Percentiles rank a stretch among this genome's conserved stretches.
Evolutionary conservation across 1,140 invertebrate species (phyloP).

Genomic region (Holcopasites calliopsidis): DNA sequence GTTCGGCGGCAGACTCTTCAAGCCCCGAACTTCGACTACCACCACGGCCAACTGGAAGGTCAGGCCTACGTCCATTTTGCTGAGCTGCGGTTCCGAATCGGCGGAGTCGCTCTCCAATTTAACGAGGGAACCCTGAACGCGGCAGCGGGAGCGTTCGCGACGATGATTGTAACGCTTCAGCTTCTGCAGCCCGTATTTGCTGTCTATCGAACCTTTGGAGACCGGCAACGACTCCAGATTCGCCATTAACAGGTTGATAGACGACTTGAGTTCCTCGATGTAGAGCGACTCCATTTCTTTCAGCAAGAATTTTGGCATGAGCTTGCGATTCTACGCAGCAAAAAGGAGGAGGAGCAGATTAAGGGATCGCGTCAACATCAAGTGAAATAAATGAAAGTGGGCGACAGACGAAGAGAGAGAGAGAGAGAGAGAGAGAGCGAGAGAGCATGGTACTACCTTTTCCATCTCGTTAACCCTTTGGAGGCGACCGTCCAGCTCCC

Average conservation of each 20-base stretch:
- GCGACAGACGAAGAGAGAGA: background rate
- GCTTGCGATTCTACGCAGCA: conserved; percentile 90
- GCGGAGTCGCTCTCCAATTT: conserved; percentile 95
- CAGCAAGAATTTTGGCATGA: conserved; percentile 99
- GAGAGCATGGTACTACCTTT: conserved; percentile 83
- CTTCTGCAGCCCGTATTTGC: conserved; percentile 97
- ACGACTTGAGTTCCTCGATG: conserved; percentile 98
- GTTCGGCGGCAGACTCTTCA: conserved; percentile 97
- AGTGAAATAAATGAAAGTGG: background rate
- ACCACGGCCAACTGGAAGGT: conserved; percentile 97
- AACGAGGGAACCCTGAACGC: conserved; percentile 91
- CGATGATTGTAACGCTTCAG: conserved; percentile 96
- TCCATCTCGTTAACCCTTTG: conserved; percentile 98
- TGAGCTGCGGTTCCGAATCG: conserved; percentile 93
- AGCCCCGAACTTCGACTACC: conserved; percentile 99
- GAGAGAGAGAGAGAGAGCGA: background rate
- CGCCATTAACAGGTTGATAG: conserved; percentile 98
- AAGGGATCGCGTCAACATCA: background rate
- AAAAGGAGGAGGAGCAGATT: background rate
- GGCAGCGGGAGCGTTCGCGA: conserved; percentile 79
- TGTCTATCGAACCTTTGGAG: conserved; percentile 97
- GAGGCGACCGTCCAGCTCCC: conserved; percentile 98
- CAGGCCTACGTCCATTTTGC: conserved; percentile 98
- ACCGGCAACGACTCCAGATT: conserved; percentile 99
- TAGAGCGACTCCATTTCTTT: conserved; percentile 99